These are phyloP conservation scores for Drosophila infuscata DNA, from an alignment of 2,888 invertebrate species.

Conservation along the genomic window DNA sequence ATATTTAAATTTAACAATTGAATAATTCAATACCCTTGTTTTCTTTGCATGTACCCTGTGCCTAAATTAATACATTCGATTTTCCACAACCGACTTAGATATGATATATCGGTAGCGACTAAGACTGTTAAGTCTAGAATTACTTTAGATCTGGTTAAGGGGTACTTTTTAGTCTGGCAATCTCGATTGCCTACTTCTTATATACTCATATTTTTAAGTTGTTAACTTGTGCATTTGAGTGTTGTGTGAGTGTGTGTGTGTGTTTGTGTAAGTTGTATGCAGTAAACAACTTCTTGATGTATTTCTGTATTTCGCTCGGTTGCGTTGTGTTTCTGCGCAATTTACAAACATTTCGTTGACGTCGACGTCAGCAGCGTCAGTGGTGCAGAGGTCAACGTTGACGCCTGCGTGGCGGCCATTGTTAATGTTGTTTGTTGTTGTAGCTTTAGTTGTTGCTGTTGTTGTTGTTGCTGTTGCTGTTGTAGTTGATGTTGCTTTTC, in stretches of 20 bases:
- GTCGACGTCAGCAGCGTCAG: constrained; percentile 21
- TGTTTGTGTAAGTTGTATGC: constrained; percentile 4
- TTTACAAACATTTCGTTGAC: constrained; percentile 43
- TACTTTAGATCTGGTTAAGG: not conserved
- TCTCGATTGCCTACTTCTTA: not conserved
- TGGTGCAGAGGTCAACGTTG: constrained; percentile 50
- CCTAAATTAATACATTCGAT: not conserved
- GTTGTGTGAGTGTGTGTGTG: constrained; percentile 6
- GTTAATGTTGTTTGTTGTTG: constrained; percentile 27
- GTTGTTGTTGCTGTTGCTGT: too few species aligned
- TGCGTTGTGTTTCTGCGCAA: constrained; percentile 22
- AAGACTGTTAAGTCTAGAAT: not conserved
- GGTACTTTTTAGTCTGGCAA: not conserved
- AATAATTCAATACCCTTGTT: not conserved
- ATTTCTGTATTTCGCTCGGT: constrained; percentile 20
- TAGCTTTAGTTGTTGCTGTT: constrained; percentile 30
- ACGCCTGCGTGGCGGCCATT: constrained; percentile 76
- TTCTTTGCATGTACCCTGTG: not conserved
- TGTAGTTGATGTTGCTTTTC: constrained; percentile 44
- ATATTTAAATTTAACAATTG: not conserved
- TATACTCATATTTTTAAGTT: constrained; percentile 16
- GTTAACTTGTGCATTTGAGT: constrained; percentile 4
- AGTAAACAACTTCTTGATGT: constrained; percentile 28
- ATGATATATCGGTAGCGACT: not conserved
- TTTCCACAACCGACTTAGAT: not conserved